These are phyloP conservation scores for Pristionchus arcanus DNA, from an alignment of 2,888 invertebrate species.

Conservation along the genomic window DNA sequence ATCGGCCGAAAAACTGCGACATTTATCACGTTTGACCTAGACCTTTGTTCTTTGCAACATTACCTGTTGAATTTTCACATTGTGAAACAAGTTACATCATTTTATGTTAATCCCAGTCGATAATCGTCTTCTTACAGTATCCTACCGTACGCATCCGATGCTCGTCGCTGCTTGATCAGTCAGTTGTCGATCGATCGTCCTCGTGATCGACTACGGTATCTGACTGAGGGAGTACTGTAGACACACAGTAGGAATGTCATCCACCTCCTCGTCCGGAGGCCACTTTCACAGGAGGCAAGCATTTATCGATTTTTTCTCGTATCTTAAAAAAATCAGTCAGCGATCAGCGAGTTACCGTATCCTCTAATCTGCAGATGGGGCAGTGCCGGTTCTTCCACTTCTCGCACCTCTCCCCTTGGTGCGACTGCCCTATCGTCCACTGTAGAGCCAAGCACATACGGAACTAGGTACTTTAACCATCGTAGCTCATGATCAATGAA, in stretches of 20 bases:
- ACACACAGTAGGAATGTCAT: slow-evolving; percentile 3
- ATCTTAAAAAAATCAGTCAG: neutral
- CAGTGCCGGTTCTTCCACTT: slow-evolving; percentile 14
- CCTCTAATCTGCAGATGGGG: slow-evolving; percentile 31
- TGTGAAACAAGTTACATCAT: neutral
- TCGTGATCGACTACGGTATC: slow-evolving; percentile 4
- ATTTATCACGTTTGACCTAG: slow-evolving; percentile 1
- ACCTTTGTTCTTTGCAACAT: neutral
- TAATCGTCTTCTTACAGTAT: slow-evolving; percentile 13
- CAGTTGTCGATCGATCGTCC: slow-evolving; percentile 33
- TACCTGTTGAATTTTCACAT: neutral
- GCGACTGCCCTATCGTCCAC: slow-evolving; percentile 32
- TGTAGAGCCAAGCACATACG: slow-evolving; percentile 42
- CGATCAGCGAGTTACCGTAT: neutral
- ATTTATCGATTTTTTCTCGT: neutral
- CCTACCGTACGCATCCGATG: slow-evolving; percentile 1
- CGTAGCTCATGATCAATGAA: neutral
- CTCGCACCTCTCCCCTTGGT: slow-evolving; percentile 37
- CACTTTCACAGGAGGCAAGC: slow-evolving; percentile 40
- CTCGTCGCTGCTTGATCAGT: slow-evolving; percentile 18
- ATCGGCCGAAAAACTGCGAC: neutral
- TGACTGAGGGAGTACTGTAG: slow-evolving; percentile 11
- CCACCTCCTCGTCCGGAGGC: slow-evolving; percentile 37
- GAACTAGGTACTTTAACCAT: slow-evolving; percentile 19
- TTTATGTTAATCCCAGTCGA: neutral